Evolutionary conservation across 2,113 vertebrate genomes (phyloP), one percentile per base, ranked within the genome.

Genomic region (Empidonax traillii): DNA sequence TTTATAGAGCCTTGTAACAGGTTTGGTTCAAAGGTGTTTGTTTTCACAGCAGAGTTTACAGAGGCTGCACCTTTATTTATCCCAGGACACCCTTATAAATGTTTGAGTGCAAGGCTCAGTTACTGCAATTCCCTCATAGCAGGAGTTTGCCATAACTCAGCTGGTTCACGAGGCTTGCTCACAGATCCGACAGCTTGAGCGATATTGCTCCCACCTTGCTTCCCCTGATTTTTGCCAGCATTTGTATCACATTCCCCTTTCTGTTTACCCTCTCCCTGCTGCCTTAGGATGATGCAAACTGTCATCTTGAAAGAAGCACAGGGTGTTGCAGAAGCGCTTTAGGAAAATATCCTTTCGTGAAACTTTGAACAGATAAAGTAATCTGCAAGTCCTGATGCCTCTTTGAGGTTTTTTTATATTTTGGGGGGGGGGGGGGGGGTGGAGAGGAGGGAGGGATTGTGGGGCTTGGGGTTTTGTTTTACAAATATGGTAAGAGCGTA

Each of bases 1-100:
- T 94, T 96, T 94, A 94, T 75, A 72, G 80, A 94, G 37, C 61
- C 39, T 90, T 93, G 65, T 81, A 91, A 86, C 90, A 0, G 5
- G 31, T 68, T 84, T 65, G 76, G 90, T 95, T 94, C 92, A 94
- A 95, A 90, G 88, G 88, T 90, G 88, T 93, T 90, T 88, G 76
- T 84, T 95, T 96, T 95, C 90, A 53, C 7, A 4, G 85, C 53
- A 51, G 83, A 92, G 92, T 96, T 92, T 90, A 92, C 83, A 72
- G 85, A 95, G 90, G 79, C 82, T 93, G 68, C 2, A 9, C 68
- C 90, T 96, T 97, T 94, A 95, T 96, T 95, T 93, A 96, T 94
- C 92, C 90, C 93, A 93, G 79, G 94, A 95, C 85, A 90, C 79
- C 61, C 83, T 89, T 87, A 93, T 84, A 93, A 95, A 92, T 41